Base-by-base conservation (phyloP, 2,888 invertebrate genomes). In the Prenolepis imparis region DNA sequence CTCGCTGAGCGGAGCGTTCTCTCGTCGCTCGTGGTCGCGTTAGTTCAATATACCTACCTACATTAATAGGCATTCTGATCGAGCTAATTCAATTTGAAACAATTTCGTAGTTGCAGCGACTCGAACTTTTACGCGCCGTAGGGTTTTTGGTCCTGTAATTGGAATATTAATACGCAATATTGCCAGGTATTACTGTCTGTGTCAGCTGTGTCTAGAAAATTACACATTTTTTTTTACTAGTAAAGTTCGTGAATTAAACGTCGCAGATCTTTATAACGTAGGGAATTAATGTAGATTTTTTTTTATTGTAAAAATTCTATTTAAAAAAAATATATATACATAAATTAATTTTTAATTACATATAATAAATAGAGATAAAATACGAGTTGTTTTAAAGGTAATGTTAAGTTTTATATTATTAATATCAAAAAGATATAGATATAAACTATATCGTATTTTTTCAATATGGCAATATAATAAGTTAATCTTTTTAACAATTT, bases 91-190 rank as follows among this genome's bases (percentile, higher is more conserved):
- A 83, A 63, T 83, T 89, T 66, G 44, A 74, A 85, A 82, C 85
- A 87, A 83, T 89, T 89, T 83, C 72, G 39, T 75, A 72, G 77
- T 55, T 74, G 36, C 66, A 75, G 18, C 15, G 55, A 74, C 77
- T 86, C 87, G 66, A 84, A 87, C 87, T 89, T 85, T 78, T 61
- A 21, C 64, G 59, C 39, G 67, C 41, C 72, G 28, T 32, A 61
- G 48, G 67, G 55, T 72, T 41, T 48, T 39, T 44, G 44, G 5
- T 18, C 18, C 59, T 70, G 3, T 61, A 70, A 80, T 70, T 70
- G 21, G 44, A 70, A 70, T 78, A 59, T 68, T 44, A 70, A 68
- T 80, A 59, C 36, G 48, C 24, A 41, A 41, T 66, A 77, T 77
- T 21, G 55, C 41, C n/a, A n/a, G 63, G 5, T 78, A 70, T 36